Evolutionary conservation across 2,797 vertebrate species (phyloP).

Genomic region (Enteromius viviparus): DNA sequence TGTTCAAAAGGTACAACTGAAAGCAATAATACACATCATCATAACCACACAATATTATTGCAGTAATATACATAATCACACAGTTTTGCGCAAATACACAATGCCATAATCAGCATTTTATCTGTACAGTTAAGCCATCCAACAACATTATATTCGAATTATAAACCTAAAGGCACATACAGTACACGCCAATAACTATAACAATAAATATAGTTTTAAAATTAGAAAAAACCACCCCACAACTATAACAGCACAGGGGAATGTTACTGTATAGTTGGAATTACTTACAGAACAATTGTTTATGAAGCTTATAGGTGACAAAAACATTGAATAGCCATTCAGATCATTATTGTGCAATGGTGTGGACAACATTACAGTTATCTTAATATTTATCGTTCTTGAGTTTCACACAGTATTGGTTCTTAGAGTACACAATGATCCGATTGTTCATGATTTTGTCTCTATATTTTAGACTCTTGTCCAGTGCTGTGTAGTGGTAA

Average conservation of each 20-base stretch:
- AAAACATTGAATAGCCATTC: not conserved
- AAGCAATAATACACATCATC: constrained; percentile 4
- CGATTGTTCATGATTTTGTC: not conserved
- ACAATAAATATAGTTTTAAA: not conserved
- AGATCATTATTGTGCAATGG: not conserved
- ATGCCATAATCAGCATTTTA: not conserved
- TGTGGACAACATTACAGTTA: not conserved
- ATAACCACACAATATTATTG: constrained; percentile 39
- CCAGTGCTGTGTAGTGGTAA: constrained; percentile 87
- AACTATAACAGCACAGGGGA: not conserved
- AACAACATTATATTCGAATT: not conserved
- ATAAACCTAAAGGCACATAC: not conserved
- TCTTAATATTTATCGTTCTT: not conserved
- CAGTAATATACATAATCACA: constrained; percentile 28
- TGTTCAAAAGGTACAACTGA: constrained; percentile 83
- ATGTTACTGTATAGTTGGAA: not conserved
- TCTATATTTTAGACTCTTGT: constrained; percentile 80
- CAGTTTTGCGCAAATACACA: not conserved
- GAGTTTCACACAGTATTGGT: not conserved
- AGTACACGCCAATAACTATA: not conserved
- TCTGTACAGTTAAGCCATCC: not conserved
- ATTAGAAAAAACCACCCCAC: too few relatives aligned
- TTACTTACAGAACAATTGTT: not conserved
- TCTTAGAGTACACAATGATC: not conserved
- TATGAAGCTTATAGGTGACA: not conserved